Evolutionary conservation across 2,888 invertebrate genomes (phyloP).

Genomic region (Ethmia dodecea): DNA sequence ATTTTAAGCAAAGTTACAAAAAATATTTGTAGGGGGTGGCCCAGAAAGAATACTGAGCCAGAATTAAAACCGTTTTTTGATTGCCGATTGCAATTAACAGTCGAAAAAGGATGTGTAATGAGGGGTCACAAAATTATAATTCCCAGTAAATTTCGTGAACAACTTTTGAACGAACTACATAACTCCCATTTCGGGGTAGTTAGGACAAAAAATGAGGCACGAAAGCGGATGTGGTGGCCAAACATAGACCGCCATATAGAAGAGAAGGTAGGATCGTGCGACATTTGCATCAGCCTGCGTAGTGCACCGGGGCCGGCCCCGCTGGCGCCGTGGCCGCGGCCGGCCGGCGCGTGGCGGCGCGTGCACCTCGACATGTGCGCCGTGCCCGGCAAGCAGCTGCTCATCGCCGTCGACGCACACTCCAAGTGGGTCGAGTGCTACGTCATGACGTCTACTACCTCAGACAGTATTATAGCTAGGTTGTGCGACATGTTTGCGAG

Average conservation of each 20-base stretch:
- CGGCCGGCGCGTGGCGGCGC: conserved; percentile 5
- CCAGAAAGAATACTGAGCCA: neutral
- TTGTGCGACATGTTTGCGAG: too few species aligned
- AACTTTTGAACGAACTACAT: neutral
- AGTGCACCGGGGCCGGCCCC: neutral
- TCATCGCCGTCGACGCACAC: conserved; percentile 12
- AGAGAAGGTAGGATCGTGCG: neutral
- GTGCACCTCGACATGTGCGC: conserved; percentile 11
- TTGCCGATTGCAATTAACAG: neutral
- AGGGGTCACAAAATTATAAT: neutral
- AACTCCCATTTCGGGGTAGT: neutral
- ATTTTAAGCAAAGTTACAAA: too few species aligned
- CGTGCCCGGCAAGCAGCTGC: conserved; percentile 6
- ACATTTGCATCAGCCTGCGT: conserved; percentile 1
- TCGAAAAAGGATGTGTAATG: neutral
- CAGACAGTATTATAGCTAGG: too few species aligned
- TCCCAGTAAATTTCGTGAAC: neutral
- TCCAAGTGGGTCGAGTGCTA: conserved; percentile 16
- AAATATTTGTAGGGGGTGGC: conserved; percentile 1
- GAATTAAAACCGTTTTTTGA: neutral
- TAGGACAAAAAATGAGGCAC: neutral
- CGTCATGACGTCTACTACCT: too few species aligned
- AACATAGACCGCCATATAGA: neutral
- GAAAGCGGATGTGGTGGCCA: neutral
- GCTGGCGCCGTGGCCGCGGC: conserved; percentile 3